Base-by-base conservation (phyloP, 2,797 vertebrate species). In the Enteromius viviparus region DNA sequence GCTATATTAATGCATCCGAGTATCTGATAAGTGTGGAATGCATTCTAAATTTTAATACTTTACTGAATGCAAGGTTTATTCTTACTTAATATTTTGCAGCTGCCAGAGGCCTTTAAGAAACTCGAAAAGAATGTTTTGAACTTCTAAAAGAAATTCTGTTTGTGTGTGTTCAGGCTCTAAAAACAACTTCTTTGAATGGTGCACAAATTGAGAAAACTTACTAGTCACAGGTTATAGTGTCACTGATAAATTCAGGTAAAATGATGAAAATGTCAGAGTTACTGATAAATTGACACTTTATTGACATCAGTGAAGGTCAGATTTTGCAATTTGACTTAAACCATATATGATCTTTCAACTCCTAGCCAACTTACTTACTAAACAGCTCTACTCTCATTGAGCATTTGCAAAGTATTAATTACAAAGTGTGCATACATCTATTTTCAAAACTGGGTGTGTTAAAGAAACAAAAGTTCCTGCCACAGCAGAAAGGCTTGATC, bases 371-470 rank as follows among this genome's bases (percentile, higher is more conserved):
- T 76, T 37, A 58, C 32, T 7, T 37, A 58, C 32, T 7, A 1
- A n/a, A 11, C 32, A 55, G 37, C 5, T 58, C 11, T 58, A 14
- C 49, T 23, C 19, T 8, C 21, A 75, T 23, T 37, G 12, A 32
- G 19, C 49, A n/a, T 21, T 55, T 37, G 49, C 34, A 6, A 75
- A 55, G 11, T 8, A 4, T 26, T 76, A 17, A 58, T 76, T 42
- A 23, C n/a, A 76, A n/a, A 60, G 8, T 4, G 37, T 60, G n/a
- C 2, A 29, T 19, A 15, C 1, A 71, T 64, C 12, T 47, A n/a
- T 72, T 62, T 34, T 17, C 7, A 60, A 62, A 80, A 71, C 34
- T 34, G 53, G 68, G 79, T 62, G 78, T 70, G 78, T 60, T 80
- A 42, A 29, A 45, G 15, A 74, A 49, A 17, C n/a, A 60, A 45